Percentiles rank a stretch among this genome's conserved stretches.
Conservation (phyloP, 2,797 vertebrate genomes). For the Enteromius treurensis region DNA sequence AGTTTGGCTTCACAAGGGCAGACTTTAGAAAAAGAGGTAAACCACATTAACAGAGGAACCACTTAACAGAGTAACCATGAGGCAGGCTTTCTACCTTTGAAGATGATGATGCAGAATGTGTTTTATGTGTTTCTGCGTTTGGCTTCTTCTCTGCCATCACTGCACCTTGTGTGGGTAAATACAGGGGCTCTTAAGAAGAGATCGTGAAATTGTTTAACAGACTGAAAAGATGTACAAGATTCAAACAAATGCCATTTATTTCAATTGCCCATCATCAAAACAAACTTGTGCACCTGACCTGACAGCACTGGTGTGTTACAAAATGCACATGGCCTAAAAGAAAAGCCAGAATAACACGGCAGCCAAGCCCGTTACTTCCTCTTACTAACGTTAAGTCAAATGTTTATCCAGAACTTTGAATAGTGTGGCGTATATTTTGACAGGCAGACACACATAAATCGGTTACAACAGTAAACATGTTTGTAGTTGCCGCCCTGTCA, state of each 20-base stretch:
- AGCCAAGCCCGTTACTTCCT: background rate
- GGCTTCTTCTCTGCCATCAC: constrained; percentile 95
- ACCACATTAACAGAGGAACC: background rate
- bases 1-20: constrained; percentile 93
- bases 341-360: background rate
- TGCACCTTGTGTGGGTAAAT: constrained; percentile 13
- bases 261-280: background rate
- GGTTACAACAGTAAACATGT: background rate
- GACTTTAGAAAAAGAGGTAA: constrained; percentile 74
- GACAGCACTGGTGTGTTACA: background rate
- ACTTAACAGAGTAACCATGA: background rate
- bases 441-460: background rate
- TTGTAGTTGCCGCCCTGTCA: background rate
- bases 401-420: background rate
- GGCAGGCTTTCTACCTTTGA: constrained; percentile 82
- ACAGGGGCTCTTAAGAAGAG: constrained; percentile 7
- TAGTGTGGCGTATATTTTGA: background rate
- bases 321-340: constrained; percentile 6
- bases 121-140: constrained; percentile 88
- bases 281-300: background rate
- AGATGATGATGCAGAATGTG: constrained; percentile 87
- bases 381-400: background rate
- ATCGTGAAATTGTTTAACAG: background rate
- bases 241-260: background rate
- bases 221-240: background rate